Conservation (phyloP, 1,140 invertebrate genomes). For the Homarus americanus region DNA sequence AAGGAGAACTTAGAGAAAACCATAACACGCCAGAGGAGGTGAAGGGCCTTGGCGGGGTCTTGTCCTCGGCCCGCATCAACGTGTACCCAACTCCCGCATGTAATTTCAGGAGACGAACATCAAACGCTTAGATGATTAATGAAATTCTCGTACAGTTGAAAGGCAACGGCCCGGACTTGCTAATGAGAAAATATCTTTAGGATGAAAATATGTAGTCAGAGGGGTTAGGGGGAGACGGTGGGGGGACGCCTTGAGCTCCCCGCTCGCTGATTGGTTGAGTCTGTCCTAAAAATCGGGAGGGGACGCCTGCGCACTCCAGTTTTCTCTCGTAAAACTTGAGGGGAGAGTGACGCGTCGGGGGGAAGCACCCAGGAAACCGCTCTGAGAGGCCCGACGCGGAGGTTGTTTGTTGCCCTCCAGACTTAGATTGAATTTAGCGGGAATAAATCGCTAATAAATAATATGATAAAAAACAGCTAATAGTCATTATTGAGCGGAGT, state of each 20-base stretch:
- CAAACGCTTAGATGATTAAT: constrained; percentile 73
- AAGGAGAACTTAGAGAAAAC: constrained; percentile 41
- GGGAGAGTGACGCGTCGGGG: constrained; percentile 57
- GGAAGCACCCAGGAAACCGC: constrained; percentile 39
- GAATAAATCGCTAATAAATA: constrained; percentile 40
- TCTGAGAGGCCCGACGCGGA: constrained; percentile 15
- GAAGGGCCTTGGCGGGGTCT: constrained; percentile 21
- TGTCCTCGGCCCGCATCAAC: constrained; percentile 4
- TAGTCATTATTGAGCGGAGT: background rate
- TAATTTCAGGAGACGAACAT: constrained; percentile 67
- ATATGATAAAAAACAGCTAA: constrained; percentile 9
- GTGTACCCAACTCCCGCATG: constrained; percentile 34
- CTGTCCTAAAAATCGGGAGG: constrained; percentile 56
- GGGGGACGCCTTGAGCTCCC: constrained; percentile 55
- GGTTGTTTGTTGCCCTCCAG: constrained; percentile 43
- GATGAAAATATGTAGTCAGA: constrained; percentile 72
- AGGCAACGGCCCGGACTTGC: constrained; percentile 71
- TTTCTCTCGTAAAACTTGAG: constrained; percentile 71
- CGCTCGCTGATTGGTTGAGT: constrained; percentile 50
- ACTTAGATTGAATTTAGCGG: constrained; percentile 45
- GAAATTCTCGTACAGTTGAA: constrained; percentile 73
- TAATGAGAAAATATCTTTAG: constrained; percentile 73
- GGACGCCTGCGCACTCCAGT: constrained; percentile 57
- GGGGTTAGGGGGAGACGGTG: constrained; percentile 37
- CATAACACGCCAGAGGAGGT: background rate